These are phyloP conservation scores for Oncorhynchus nerka DNA, from an alignment of 2,113 vertebrate genomes.

Conservation along the genomic window DNA sequence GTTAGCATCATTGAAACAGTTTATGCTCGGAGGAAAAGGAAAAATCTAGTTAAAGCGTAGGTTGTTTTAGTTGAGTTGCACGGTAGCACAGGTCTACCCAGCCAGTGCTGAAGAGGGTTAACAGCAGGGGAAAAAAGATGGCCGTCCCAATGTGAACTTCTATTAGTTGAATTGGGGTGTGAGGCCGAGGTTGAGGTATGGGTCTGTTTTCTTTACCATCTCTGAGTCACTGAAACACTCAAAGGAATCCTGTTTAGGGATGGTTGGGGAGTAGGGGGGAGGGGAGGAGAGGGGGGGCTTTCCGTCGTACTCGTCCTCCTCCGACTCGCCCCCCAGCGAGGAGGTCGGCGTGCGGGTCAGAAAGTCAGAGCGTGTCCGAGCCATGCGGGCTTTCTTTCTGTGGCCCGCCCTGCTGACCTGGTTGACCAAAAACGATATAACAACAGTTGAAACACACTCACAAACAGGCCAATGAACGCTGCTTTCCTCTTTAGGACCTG, in stretches of 20 bases:
- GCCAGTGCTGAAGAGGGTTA: slow-evolving; percentile 76
- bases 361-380: slow-evolving; percentile 98
- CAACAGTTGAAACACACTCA: slow-evolving; percentile 53
- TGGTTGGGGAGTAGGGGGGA: slow-evolving; percentile 74
- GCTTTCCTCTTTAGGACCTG: neutral
- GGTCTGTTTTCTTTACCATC: slow-evolving; percentile 88
- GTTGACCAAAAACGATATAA: slow-evolving; percentile 75
- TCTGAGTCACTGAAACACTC: slow-evolving; percentile 99
- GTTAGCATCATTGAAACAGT: neutral
- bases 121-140: slow-evolving; percentile 65
- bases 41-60: slow-evolving; percentile 20
- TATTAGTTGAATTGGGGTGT: neutral
- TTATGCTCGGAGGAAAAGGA: neutral
- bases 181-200: slow-evolving; percentile 34
- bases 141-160: slow-evolving; percentile 32
- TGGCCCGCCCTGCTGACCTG: slow-evolving; percentile 81
- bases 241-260: slow-evolving; percentile 79
- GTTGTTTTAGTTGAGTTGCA: slow-evolving; percentile 26
- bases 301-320: slow-evolving; percentile 88
- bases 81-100: slow-evolving; percentile 68
- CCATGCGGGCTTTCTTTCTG: slow-evolving; percentile 99
- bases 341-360: slow-evolving; percentile 91
- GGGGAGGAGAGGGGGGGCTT: slow-evolving; percentile 81
- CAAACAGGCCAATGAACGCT: neutral
- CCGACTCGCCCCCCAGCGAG: slow-evolving; percentile 89